Evolutionary conservation across 2,113 vertebrate genomes (phyloP).

Genomic region (Catharus bicknelli): DNA sequence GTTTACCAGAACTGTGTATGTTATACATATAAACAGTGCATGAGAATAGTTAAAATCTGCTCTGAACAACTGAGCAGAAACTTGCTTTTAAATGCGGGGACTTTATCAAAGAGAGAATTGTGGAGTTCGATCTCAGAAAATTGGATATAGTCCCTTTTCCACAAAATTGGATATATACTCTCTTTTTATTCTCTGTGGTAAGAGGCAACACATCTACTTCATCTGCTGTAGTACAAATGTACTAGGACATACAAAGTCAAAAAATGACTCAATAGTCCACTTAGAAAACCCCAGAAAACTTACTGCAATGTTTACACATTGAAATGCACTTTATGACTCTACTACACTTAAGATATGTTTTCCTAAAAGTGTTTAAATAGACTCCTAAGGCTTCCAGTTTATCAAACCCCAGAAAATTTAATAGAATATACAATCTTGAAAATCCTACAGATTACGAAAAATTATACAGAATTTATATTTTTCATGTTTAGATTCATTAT

Average conservation of each 20-base stretch:
- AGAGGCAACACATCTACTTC: constrained; percentile 66
- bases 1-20: not conserved
- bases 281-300: not conserved
- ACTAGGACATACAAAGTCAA: constrained; percentile 62
- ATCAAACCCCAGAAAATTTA: not conserved
- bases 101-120: not conserved
- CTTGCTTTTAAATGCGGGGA: not conserved
- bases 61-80: not conserved
- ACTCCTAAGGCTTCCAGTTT: constrained; percentile 18
- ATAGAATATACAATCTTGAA: not conserved
- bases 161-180: constrained; percentile 49
- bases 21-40: not conserved
- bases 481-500: not conserved
- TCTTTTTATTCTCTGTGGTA: constrained; percentile 69
- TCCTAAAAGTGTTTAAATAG: not conserved
- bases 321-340: not conserved
- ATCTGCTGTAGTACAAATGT: constrained; percentile 69
- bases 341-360: constrained; percentile 2
- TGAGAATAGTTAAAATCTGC: not conserved
- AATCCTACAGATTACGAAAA: not conserved
- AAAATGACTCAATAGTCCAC: constrained; percentile 14
- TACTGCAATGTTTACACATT: not conserved
- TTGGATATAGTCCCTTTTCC: not conserved
- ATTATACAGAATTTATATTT: not conserved
- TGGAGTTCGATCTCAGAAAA: constrained; percentile 33